Base-by-base conservation (phyloP, 2,797 vertebrate species). In the Urophycis tenuis region DNA sequence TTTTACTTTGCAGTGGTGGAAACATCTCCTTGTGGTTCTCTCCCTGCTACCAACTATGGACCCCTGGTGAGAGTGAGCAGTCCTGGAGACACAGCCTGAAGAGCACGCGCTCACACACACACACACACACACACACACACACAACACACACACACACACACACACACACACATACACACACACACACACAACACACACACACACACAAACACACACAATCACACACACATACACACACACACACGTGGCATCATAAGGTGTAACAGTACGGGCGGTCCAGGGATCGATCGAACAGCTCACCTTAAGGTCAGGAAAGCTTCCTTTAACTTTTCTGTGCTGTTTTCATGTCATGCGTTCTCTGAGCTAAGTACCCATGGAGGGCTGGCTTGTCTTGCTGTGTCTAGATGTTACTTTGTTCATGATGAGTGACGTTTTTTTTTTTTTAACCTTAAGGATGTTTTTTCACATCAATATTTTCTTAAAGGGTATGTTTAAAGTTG, bases 1-100 rank as follows among this genome's bases (percentile, higher is more conserved):
- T 60, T 78, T 36, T 75, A 79, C 71, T 86, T 83, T 81, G 72
- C 76, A 67, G 15, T 82, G 82, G 75, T 79, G 25, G 74, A 80
- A 35, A 69, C 80, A 80, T 89, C 80, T 87, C 64, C 67, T 74
- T 74, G 83, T 81, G 83, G 87, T 81, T 72, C 71, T 75, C 78
- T 79, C 71, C 25, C 14, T 29, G 25, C 60, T 67, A 6, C 77
- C 77, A 69, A 35, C 80, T 30, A 78, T 53, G 81, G 79, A 82
- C 75, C 79, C 76, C 71, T 78, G n/a, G 72, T 5, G 12, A 82
- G 75, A 80, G 75, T 75, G 75, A 67, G 10, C 60, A 29, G 34
- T 82, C 29, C 31, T 29, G 82, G 74, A 87, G 17, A 25, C 71
- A 74, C 12, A 77, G 82, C 77, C 60, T 6, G 71, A 81, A 77